Percentiles rank a stretch among this genome's conserved stretches.
Evolutionary conservation across 1,140 invertebrate species (phyloP).

Genomic region (Lepidurus couesii): DNA sequence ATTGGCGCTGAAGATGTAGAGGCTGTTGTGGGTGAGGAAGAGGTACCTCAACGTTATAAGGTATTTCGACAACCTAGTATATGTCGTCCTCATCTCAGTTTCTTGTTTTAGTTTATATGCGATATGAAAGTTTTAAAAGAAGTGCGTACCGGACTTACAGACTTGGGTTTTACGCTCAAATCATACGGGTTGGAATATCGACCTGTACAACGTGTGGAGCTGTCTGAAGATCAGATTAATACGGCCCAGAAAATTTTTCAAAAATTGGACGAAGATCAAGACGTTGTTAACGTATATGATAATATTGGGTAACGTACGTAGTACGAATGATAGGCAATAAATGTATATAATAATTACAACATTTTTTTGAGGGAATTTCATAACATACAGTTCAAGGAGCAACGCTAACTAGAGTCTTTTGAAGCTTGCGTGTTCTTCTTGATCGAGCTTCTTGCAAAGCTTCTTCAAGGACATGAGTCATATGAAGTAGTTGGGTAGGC

Average conservation of each 20-base stretch:
- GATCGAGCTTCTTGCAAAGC: background rate
- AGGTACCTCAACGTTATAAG: background rate
- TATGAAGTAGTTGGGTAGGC: background rate
- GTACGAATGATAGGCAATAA: background rate
- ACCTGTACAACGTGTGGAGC: background rate
- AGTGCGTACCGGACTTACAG: constrained; percentile 5
- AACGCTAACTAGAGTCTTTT: background rate
- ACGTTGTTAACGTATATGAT: constrained; percentile 31
- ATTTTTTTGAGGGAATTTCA: background rate
- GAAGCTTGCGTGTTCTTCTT: background rate
- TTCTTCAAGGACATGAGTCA: background rate
- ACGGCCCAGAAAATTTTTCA: background rate
- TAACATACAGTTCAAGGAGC: background rate
- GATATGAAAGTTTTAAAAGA: constrained; percentile 24
- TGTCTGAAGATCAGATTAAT: constrained; percentile 27
- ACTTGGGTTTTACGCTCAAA: constrained; percentile 14
- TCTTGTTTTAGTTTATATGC: constrained; percentile 27
- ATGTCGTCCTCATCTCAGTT: background rate
- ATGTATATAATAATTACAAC: background rate
- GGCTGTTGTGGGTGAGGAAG: background rate
- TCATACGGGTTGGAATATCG: constrained; percentile 25
- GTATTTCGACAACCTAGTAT: background rate
- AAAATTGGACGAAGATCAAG: constrained; percentile 29
- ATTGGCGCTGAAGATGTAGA: constrained; percentile 32
- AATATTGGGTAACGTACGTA: constrained; percentile 28